Evolutionary conservation across 2,797 vertebrate genomes (phyloP).

Genomic region (Sternarchorhynchus goeldii): DNA sequence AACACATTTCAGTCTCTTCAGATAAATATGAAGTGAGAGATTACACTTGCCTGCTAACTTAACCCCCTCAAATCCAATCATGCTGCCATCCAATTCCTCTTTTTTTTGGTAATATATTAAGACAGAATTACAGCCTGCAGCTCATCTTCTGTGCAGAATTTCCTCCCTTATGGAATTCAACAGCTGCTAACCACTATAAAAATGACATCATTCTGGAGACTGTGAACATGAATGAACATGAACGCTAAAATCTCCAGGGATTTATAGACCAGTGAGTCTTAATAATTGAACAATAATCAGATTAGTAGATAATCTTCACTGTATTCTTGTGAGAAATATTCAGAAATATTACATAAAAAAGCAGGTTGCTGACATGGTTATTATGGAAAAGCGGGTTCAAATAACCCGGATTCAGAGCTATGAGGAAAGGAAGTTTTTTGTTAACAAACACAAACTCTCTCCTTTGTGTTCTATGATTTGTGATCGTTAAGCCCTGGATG

Average conservation of each 20-base stretch:
- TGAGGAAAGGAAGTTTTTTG: slow-evolving; percentile 50
- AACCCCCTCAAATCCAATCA: slow-evolving; percentile 33
- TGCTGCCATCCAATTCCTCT: slow-evolving; percentile 15
- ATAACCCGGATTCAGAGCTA: slow-evolving; percentile 50
- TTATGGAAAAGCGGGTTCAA: slow-evolving; percentile 59
- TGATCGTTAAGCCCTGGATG: slow-evolving; percentile 60
- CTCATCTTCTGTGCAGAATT: slow-evolving; percentile 61
- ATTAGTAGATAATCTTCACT: slow-evolving; percentile 73
- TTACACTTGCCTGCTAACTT: slow-evolving; percentile 70
- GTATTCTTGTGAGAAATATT: slow-evolving; percentile 61
- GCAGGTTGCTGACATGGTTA: slow-evolving; percentile 67
- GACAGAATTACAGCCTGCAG: slow-evolving; percentile 62
- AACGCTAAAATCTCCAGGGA: slow-evolving; percentile 50
- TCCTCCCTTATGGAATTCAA: slow-evolving; percentile 57
- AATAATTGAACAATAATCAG: slow-evolving; percentile 71
- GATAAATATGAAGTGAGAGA: slow-evolving; percentile 81
- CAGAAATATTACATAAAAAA: slow-evolving; percentile 64
- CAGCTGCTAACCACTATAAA: slow-evolving; percentile 60
- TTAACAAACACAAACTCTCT: slow-evolving; percentile 53
- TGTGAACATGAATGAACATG: slow-evolving; percentile 48
- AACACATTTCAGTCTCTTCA: slow-evolving; percentile 73
- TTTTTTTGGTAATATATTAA: slow-evolving; percentile 59
- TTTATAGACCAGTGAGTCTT: slow-evolving; percentile 60
- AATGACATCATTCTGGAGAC: slow-evolving; percentile 54
- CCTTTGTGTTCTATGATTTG: slow-evolving; percentile 68